phyloP scores from a whole-genome alignment of 2,888 invertebrate species.

The Cryptophagus acutangulus region DNA sequence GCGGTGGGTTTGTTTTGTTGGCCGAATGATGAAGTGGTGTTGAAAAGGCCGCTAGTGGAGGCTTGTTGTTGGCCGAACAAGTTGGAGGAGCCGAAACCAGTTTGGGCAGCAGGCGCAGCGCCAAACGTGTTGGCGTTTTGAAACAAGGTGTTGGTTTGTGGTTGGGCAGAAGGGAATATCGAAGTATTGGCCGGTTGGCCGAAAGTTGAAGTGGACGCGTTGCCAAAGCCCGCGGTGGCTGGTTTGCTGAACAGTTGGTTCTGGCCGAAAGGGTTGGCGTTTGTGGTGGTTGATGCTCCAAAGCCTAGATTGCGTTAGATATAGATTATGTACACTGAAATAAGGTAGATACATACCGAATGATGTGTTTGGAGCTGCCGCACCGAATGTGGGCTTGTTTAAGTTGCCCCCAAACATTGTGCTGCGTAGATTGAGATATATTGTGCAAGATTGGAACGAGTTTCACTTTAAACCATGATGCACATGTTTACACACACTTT shows the following conservation, averaged over 20 bases:
- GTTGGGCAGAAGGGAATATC: slow-evolving; percentile 55
- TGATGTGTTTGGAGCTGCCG: slow-evolving; percentile 41
- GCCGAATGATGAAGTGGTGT: slow-evolving; percentile 54
- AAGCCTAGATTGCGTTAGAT: slow-evolving; percentile 34
- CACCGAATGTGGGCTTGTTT: slow-evolving; percentile 37
- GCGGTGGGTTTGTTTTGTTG: slow-evolving; percentile 53
- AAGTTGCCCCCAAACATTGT: slow-evolving; percentile 36
- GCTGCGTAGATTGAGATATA: no score
- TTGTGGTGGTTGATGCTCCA: slow-evolving; percentile 27
- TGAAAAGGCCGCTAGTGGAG: slow-evolving; percentile 58
- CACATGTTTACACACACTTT: no score
- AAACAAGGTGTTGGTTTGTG: slow-evolving; percentile 55
- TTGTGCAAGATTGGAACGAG: no score
- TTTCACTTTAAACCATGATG: no score
- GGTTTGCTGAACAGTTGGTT: slow-evolving; percentile 50
- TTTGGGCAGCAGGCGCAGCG: slow-evolving; percentile 53
- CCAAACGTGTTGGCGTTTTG: slow-evolving; percentile 65
- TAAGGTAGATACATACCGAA: slow-evolving; percentile 41
- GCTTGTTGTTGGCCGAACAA: slow-evolving; percentile 49
- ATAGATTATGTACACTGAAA: slow-evolving; percentile 3
- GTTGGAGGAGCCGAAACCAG: slow-evolving; percentile 42
- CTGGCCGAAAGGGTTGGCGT: slow-evolving; percentile 39
- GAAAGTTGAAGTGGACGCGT: slow-evolving; percentile 60
- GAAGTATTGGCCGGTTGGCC: slow-evolving; percentile 52
- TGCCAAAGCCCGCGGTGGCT: slow-evolving; percentile 61